A percentile compares a stretch with the other conserved stretches of the same genome.
phyloP scores from a whole-genome alignment of 2,113 vertebrate genomes.

The Danionella cerebrum region DNA sequence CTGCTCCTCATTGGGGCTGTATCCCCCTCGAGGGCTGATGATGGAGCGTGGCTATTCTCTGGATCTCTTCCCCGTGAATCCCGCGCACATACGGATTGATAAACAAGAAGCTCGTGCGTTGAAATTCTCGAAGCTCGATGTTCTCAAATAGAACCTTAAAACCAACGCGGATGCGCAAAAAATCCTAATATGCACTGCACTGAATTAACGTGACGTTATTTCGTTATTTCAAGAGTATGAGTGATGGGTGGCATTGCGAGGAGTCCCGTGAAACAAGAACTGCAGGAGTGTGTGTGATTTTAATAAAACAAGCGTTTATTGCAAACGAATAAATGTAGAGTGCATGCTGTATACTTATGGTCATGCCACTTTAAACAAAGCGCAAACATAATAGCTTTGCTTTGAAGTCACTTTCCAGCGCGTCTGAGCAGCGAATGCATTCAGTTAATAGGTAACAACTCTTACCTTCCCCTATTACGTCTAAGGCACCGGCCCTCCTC shows the following conservation, averaged over 20 bases:
- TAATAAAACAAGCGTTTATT: neutral
- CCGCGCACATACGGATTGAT: neutral
- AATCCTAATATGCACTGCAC: neutral
- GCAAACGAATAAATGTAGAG: neutral
- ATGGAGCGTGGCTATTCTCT: neutral
- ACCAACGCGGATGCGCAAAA: no score
- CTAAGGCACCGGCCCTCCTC: conserved; percentile 32
- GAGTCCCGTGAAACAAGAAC: neutral
- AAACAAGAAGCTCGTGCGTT: neutral
- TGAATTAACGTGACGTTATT: no score
- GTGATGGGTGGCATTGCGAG: neutral
- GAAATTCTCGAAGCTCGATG: no score
- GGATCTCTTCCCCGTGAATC: neutral
- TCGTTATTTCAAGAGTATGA: no score
- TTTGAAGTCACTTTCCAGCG: neutral
- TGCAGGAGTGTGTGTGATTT: neutral
- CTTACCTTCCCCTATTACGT: conserved; percentile 38
- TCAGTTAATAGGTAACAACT: neutral
- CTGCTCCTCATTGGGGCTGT: neutral
- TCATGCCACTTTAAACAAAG: neutral
- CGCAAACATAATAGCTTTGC: neutral
- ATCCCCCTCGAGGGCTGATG: no score
- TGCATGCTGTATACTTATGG: neutral
- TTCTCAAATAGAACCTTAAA: no score
- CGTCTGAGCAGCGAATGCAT: neutral